Base-by-base conservation (phyloP, 1,140 invertebrate species). In the Bombus pyrosoma region DNA sequence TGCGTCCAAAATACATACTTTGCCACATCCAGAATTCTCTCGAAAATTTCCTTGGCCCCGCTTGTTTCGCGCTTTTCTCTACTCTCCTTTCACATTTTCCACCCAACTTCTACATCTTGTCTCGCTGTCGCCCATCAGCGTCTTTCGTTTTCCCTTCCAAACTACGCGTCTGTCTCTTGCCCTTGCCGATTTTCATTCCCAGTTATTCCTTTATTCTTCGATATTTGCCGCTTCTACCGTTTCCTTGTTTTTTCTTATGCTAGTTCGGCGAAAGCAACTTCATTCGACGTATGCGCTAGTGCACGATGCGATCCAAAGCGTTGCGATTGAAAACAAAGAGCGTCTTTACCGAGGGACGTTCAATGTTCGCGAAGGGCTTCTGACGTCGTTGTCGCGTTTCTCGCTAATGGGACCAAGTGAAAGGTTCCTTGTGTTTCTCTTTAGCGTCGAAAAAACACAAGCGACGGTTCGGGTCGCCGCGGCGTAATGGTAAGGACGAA, bases 381-480 rank as follows among this genome's bases (percentile, higher is more conserved):
- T 85, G 85, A 83, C 85, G 84, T 89, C 89, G 89, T 91, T 89
- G 88, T 91, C 89, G 89, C 90, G 91, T 91, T 90, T 91, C 89
- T 90, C 90, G 88, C 90, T 93, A 93, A 93, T 93, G 92, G 92
- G 91, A 82, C 84, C 87, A 89, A 92, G 91, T 93, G 91, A 93
- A 93, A 90, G 90, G 89, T 88, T 91, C 90, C 90, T 91, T 93
- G 92, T 93, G 82, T 88, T 87, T 77, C 15, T n/a, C 47, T 22
- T 66, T 13, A 32, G 15, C 12, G 37, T 86, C 88, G 39, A 28
- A 13, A 28, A n/a, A 39, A 82, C 77, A 62, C 69, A 32, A 37
- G 18, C 69, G 32, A n/a, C 59, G 28, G 18, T 13, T 59, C 10
- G 59, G 59, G 28, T 13, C 3, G 59, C 10, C 12, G 28, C 28